A percentile compares a stretch with the other conserved stretches of the same genome.
These are phyloP conservation scores for Botrylloides violaceus DNA, from an alignment of 23 tunicate genomes.

Conservation along the genomic window DNA sequence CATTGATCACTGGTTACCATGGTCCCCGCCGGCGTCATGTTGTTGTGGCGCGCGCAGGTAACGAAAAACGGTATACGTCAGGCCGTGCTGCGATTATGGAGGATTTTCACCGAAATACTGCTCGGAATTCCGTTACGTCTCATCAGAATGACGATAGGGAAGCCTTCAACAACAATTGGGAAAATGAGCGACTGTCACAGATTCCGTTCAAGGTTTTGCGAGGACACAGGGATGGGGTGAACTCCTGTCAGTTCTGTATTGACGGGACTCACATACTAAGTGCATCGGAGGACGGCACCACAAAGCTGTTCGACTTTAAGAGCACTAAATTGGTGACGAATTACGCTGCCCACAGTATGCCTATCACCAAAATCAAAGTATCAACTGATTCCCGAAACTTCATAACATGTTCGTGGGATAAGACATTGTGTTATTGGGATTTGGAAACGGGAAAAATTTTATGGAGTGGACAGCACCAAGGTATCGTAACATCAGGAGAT, in stretches of 20 bases:
- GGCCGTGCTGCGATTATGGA: no score
- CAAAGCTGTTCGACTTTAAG: constrained; percentile 30
- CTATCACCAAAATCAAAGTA: constrained; percentile 28
- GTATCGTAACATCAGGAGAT: constrained; percentile 73
- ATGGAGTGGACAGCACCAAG: constrained; percentile 50
- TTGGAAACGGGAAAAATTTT: constrained; percentile 54
- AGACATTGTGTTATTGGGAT: constrained; percentile 44
- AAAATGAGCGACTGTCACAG: constrained; percentile 26
- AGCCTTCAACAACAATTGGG: constrained; percentile 7
- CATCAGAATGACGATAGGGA: background rate
- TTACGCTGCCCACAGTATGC: constrained; percentile 32
- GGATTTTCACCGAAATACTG: no score
- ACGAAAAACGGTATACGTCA: no score
- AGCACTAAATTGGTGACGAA: constrained; percentile 6
- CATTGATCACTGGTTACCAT: no score
- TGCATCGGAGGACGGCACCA: constrained; percentile 56
- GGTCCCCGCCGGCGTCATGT: no score
- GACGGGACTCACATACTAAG: constrained; percentile 35
- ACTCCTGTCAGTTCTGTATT: constrained; percentile 55
- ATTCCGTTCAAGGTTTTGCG: constrained; percentile 70
- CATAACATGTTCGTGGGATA: constrained; percentile 82
- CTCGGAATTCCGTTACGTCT: no score
- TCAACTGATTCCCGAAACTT: constrained; percentile 23
- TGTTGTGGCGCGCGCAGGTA: no score
- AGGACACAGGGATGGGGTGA: constrained; percentile 55